Conservation (phyloP, 2,888 invertebrate species). For the Phorcus lineatus region DNA sequence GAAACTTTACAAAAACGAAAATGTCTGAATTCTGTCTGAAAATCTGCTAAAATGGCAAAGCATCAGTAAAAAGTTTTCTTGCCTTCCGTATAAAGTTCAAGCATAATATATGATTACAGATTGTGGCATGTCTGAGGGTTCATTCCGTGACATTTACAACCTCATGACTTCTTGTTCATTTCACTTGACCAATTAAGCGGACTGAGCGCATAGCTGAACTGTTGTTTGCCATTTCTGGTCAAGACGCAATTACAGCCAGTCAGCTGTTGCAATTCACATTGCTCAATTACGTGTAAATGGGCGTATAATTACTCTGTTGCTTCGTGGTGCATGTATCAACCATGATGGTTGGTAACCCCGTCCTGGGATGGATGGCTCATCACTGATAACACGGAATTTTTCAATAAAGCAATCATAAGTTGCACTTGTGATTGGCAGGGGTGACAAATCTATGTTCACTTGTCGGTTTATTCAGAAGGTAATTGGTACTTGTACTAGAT, state of each 20-base stretch:
- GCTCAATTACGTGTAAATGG: slow-evolving; percentile 23
- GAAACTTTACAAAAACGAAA: too few species aligned
- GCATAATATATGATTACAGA: neutral
- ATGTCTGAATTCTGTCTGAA: too few species aligned
- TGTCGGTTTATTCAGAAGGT: neutral
- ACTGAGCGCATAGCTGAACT: slow-evolving; percentile 4
- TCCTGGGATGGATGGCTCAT: slow-evolving; percentile 12
- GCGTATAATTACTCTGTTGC: slow-evolving; percentile 4
- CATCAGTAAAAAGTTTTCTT: too few species aligned
- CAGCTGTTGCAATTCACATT: slow-evolving; percentile 22
- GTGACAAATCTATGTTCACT: slow-evolving; percentile 18
- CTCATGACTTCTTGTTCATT: neutral
- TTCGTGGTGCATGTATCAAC: neutral
- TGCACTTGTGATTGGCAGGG: slow-evolving; percentile 20
- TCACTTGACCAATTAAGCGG: slow-evolving; percentile 17
- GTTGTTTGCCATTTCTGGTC: slow-evolving; percentile 21
- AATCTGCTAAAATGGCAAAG: too few species aligned
- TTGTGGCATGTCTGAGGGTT: neutral
- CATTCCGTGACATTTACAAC: neutral
- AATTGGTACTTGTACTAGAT: neutral
- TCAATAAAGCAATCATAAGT: slow-evolving; percentile 23
- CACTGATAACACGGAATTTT: slow-evolving; percentile 17
- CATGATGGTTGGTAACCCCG: neutral
- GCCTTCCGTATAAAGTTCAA: too few species aligned
- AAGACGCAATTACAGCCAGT: slow-evolving; percentile 19